Base-by-base conservation (phyloP, 1,140 invertebrate species). In the Drosophila orosa region DNA sequence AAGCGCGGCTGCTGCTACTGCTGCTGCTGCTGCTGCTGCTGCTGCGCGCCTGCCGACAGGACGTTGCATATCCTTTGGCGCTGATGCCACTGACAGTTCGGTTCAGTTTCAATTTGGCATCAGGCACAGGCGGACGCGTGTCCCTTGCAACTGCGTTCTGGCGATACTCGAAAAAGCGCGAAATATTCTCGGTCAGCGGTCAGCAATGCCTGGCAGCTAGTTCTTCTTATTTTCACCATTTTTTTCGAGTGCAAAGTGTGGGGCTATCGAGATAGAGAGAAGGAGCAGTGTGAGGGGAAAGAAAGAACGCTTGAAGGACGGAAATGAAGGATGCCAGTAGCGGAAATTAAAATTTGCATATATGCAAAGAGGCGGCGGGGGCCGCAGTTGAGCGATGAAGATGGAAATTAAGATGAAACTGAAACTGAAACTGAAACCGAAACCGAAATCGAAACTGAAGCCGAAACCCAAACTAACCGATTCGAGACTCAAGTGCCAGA, bases 301-400 rank as follows among this genome's bases (percentile, higher is more conserved):
- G 55, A 24, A 31, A 47, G 76, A 66, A 66, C 39, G 39, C 48
- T 31, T 27, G 47, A 39, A 57, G 48, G 56, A 25, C 83, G 87
- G 87, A 90, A 90, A 90, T 90, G 89, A 90, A 90, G 78, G 83
- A 90, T 87, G 78, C 56, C 80, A 86, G 78, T 55, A 82, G 63
- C 83, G 87, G 87, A 90, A 90, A 90, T 90, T 90, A 78, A 90
- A 90, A 90, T 90, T 90, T 87, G 87, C 87, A 90, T 90, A 72
- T 58, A 72, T 72, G 68, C 68, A 58, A 58, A 19, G 27, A 15
- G 29, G 19, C 24, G 61, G 62, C 27, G 54, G 31, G n/a, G 57
- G 24, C 45, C 31, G 10, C 42, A 55, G 33, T 56, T 55, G 72
- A 61, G 71, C 62, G n/a, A 73, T 72, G 71, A 73, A 74, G 69